Evolutionary conservation across 1,140 invertebrate species (phyloP).

Genomic region (Oscheius sp.): DNA sequence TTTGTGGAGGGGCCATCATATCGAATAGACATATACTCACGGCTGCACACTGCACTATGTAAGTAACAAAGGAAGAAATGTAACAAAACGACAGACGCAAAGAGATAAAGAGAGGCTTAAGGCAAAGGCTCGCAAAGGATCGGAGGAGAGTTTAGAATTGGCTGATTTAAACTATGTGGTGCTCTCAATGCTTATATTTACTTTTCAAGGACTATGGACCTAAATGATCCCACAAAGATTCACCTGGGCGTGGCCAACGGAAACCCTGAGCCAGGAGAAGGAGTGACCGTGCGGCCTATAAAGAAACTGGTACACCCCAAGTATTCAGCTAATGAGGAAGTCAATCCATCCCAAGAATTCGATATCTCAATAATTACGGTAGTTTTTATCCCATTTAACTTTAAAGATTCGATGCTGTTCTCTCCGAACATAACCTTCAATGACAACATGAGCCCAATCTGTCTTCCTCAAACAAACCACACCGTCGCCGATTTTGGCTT

Average conservation of each 20-base stretch:
- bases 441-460: background rate
- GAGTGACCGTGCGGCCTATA: background rate
- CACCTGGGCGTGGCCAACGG: background rate
- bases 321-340: background rate
- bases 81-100: too few relatives aligned
- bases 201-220: background rate
- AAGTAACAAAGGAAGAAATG: background rate
- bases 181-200: too few relatives aligned
- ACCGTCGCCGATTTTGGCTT: background rate
- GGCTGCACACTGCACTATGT: background rate
- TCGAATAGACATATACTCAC: background rate
- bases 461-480: background rate
- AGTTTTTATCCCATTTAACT: background rate
- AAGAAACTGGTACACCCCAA: background rate
- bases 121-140: too few relatives aligned
- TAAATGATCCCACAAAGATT: background rate
- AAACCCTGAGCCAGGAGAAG: background rate
- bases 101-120: too few relatives aligned
- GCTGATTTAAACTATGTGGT: too few relatives aligned
- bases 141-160: too few relatives aligned
- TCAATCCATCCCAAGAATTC: background rate
- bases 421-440: background rate
- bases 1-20: background rate
- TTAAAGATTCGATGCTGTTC: background rate
- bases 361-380: background rate